Conservation (phyloP, 2,888 invertebrate species). For the Caenorhabditis doughertyi region DNA sequence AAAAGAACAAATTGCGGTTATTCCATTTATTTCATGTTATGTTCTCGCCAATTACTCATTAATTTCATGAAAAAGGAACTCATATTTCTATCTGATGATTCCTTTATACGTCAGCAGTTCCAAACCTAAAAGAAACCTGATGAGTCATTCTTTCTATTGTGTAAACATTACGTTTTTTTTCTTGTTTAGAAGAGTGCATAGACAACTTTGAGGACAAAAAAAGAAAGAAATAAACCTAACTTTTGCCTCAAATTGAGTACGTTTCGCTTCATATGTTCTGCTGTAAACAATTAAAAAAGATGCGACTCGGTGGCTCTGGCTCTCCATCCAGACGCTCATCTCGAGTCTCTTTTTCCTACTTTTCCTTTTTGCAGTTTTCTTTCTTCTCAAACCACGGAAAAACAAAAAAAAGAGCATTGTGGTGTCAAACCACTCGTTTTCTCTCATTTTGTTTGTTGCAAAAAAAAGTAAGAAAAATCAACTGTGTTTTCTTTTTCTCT, state of each 20-base stretch:
- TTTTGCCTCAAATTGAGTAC: constrained; percentile 42
- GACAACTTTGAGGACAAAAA: not conserved
- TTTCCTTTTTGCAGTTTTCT: constrained; percentile 1
- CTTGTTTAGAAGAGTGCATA: constrained; percentile 9
- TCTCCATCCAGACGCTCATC: constrained; percentile 8
- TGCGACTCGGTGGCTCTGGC: not conserved
- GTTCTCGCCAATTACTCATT: not conserved
- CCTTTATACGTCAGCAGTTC: not conserved
- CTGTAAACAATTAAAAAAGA: constrained; percentile 51
- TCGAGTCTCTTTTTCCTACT: not conserved
- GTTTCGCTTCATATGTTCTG: constrained; percentile 50
- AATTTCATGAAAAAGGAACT: not conserved
- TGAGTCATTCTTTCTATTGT: constrained; percentile 41
- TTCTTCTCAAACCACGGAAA: constrained; percentile 12
- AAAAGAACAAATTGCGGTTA: no score
- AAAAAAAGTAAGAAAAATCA: constrained; percentile 5
- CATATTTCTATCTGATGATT: not conserved
- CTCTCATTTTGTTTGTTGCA: constrained; percentile 36
- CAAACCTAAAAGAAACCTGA: not conserved
- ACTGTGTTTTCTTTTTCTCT: constrained; percentile 19
- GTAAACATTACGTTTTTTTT: constrained; percentile 35
- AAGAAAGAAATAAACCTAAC: constrained; percentile 19
- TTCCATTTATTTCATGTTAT: no score
- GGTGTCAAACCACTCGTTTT: constrained; percentile 30
- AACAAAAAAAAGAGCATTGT: constrained; percentile 3